Evolutionary conservation across 2,113 vertebrate genomes (phyloP), one percentile per base, ranked within the genome.

Genomic region (Hypanus sabinus): DNA sequence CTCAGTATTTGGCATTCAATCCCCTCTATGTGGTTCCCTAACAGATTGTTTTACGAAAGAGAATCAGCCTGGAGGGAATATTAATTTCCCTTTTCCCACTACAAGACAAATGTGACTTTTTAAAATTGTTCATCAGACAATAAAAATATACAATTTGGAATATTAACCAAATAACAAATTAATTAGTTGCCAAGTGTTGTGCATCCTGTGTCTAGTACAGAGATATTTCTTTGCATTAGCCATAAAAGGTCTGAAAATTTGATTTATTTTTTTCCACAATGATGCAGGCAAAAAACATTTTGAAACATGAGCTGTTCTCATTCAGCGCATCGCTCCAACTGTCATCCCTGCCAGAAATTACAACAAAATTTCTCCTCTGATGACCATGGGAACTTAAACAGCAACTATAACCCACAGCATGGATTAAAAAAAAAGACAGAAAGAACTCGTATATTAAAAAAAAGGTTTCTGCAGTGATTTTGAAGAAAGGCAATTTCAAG

Each of bases 171-270:
- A 98, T 95, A 97, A 6, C 93, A 95, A 95, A 96, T 96, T 96
- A 96, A 97, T 97, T 97, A 97, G 95, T 96, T 95, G 95, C 94
- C 97, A 96, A 96, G 98, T 96, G 97, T 46, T 46, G 96, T 96
- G 96, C 97, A 97, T 98, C 97, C 97, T 97, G 96, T 95, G 96
- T 96, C 96, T 97, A 33, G 96, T 96, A 96, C 97, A 97, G 97
- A 96, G 95, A 94, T 94, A 11, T 94, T 95, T 95, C 96, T 96
- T 95, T 95, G 94, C 95, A 95, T 93, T 73, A 94, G 94, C 96
- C 95, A 96, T 95, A 22, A 95, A 96, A 96, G 96, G 95, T 94
- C 94, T 94, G 95, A 81, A 94, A 95, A 96, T 96, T 97, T 96
- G 94, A 95, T 96, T 96, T 96, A 96, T 96, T 95, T 96, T 96